Base-by-base conservation (phyloP, 2,113 vertebrate genomes). In the Sinocyclocheilus rhinocerous region DNA sequence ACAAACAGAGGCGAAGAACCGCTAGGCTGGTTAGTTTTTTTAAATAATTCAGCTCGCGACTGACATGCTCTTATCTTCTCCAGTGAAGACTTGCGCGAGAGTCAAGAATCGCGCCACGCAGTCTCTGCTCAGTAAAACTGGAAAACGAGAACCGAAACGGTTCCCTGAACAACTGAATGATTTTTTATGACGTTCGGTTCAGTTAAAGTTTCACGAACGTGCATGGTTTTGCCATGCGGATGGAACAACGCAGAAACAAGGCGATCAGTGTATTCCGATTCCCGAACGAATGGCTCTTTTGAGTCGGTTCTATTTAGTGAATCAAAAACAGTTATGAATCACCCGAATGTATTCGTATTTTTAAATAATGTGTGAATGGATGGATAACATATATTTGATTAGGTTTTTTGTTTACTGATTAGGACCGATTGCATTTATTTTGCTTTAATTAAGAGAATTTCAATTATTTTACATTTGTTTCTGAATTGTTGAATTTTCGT, bases 11-110 rank as follows among this genome's bases (percentile, higher is more conserved):
- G 80, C 3, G 52, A 83, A 83, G 63, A 75, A 76, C 57, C 52
- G 80, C 87, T 69, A 91, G 90, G 72, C 91, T 91, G 88, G 90
- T 92, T 86, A 73, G 59, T n/a, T 85, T 89, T 91, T 77, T 91
- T 77, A 75, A 92, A 92, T 93, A 81, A 93, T 94, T 93, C 76
- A 93, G 87, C 63, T 76, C 81, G 78, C 86, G 90, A 77, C 45
- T 86, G 87, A 85, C 77, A 67, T 29, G 26, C 42, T 90, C 84
- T 63, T 75, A 83, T 48, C 59, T 83, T 85, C 67, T 87, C 45
- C 81, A 82, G 65, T 90, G 61, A 91, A 87, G 83, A 80, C 69
- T 70, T n/a, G n/a, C n/a, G n/a, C n/a, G n/a, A n/a, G n/a, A n/a
- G n/a, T n/a, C 69, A 10, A 48, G 81, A 52, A 77, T 72, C 79